Conservation (phyloP, 1,140 invertebrate genomes). For the Melipona quadrifasciata region DNA sequence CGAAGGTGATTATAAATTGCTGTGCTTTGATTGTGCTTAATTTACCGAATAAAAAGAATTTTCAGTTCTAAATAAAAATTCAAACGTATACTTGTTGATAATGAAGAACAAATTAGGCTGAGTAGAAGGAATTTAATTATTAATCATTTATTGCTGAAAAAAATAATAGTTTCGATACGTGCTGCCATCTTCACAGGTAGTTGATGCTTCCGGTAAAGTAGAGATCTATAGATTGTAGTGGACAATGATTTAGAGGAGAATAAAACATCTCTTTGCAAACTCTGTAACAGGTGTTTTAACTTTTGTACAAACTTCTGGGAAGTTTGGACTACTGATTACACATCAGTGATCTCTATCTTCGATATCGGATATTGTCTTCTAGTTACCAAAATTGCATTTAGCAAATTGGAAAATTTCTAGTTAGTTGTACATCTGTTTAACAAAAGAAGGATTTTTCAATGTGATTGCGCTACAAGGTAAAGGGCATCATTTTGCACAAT, state of each 20-base stretch:
- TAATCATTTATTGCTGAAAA: not conserved
- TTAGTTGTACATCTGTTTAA: too few relatives aligned
- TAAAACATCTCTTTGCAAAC: slow-evolving; percentile 73
- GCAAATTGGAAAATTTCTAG: not conserved
- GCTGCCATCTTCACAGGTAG: slow-evolving; percentile 53
- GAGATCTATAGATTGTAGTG: slow-evolving; percentile 47
- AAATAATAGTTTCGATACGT: slow-evolving; percentile 19
- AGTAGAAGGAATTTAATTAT: not conserved
- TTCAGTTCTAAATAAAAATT: not conserved
- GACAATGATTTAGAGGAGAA: slow-evolving; percentile 65
- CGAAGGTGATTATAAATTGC: not conserved
- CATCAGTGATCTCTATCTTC: not conserved
- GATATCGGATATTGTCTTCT: not conserved
- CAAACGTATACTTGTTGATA: not conserved
- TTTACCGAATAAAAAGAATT: not conserved
- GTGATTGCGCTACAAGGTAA: not conserved
- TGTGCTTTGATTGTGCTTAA: not conserved
- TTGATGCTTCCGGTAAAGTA: slow-evolving; percentile 37
- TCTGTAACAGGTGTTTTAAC: slow-evolving; percentile 75
- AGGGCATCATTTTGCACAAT: too few relatives aligned
- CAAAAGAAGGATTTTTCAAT: not conserved
- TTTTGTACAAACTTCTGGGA: slow-evolving; percentile 64
- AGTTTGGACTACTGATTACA: not conserved
- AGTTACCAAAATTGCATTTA: not conserved
- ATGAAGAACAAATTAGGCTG: not conserved